These are phyloP conservation scores for Petrocephalus sullivani DNA, from an alignment of 2,797 vertebrate species.

Conservation along the genomic window DNA sequence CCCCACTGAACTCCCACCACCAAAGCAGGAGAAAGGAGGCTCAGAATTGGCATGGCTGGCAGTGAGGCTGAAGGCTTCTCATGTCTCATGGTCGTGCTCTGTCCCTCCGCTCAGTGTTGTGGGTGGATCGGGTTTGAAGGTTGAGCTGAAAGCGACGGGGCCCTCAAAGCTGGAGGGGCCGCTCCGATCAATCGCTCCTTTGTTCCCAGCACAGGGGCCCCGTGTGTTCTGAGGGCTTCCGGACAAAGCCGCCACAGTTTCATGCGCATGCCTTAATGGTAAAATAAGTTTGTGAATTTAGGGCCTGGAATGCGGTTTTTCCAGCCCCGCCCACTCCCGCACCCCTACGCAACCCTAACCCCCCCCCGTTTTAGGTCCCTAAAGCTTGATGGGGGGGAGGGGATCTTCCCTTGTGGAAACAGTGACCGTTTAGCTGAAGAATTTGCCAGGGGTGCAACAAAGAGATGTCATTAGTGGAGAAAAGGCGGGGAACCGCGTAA, in stretches of 20 bases:
- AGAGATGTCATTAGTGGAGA: slow-evolving; percentile 3
- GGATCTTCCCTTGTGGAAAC: slow-evolving; percentile 46
- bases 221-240: slow-evolving; percentile 46
- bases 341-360: slow-evolving; percentile 28
- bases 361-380: background rate
- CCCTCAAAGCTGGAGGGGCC: slow-evolving; percentile 52
- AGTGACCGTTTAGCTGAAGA: slow-evolving; percentile 30
- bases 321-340: slow-evolving; percentile 21
- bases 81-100: slow-evolving; percentile 29
- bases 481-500: background rate
- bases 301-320: slow-evolving; percentile 53
- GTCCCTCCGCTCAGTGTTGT: slow-evolving; percentile 42
- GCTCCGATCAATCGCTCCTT: slow-evolving; percentile 64
- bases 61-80: slow-evolving; percentile 22
- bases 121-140: slow-evolving; percentile 51
- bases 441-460: background rate
- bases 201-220: slow-evolving; percentile 58
- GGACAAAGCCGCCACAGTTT: slow-evolving; percentile 69
- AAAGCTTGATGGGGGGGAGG: slow-evolving; percentile 28
- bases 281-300: slow-evolving; percentile 59
- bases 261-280: slow-evolving; percentile 52
- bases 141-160: slow-evolving; percentile 49
- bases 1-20: background rate
- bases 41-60: slow-evolving; percentile 21
- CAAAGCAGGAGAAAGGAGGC: slow-evolving; percentile 23